Conservation (phyloP, 2,888 invertebrate genomes). For the Dolichopus griseipennis region DNA sequence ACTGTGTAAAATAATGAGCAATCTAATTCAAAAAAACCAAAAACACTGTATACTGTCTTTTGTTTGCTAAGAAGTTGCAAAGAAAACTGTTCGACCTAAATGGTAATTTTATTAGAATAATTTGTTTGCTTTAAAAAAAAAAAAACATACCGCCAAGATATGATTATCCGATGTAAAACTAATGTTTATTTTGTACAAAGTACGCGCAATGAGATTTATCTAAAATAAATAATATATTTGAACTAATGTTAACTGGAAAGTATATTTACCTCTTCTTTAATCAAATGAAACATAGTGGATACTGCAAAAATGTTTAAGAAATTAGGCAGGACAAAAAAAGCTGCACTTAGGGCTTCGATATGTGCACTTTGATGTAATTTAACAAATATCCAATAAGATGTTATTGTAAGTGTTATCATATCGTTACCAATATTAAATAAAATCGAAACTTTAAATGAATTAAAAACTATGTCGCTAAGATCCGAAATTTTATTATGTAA, state of each 20-base stretch:
- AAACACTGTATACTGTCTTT: background rate
- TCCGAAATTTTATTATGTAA: background rate
- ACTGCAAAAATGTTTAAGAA: background rate
- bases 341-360: background rate
- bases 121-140: background rate
- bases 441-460: background rate
- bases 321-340: background rate
- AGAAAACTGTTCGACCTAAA: background rate
- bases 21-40: background rate
- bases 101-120: background rate
- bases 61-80: background rate
- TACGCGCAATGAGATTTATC: background rate
- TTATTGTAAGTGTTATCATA: background rate
- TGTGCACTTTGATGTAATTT: background rate
- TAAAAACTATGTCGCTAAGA: background rate
- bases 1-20: background rate
- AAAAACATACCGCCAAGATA: background rate
- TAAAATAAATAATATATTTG: background rate
- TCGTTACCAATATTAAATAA: background rate
- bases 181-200: background rate
- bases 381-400: background rate
- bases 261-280: background rate
- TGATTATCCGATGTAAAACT: background rate
- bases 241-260: background rate
- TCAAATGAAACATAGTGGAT: background rate